phyloP scores from a whole-genome alignment of 2,888 invertebrate species.

The Ichneumon xanthorius region DNA sequence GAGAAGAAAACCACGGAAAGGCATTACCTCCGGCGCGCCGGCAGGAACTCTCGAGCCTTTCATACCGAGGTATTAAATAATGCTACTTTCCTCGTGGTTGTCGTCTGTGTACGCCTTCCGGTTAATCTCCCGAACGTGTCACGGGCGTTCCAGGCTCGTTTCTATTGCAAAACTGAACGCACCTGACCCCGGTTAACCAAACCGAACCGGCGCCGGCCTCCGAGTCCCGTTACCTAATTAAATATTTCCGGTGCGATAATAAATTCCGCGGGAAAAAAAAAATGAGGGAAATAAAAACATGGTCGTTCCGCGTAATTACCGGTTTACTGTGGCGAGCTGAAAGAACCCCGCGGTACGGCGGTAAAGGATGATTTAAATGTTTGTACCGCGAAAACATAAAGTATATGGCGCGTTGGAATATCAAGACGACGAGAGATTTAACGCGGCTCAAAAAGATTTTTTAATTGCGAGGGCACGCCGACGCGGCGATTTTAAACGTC shows the following conservation, averaged over 20 bases:
- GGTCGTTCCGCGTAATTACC: constrained; percentile 58
- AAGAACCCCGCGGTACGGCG: constrained; percentile 18
- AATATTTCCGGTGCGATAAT: constrained; percentile 75
- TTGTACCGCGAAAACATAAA: constrained; percentile 24
- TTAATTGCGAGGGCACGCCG: constrained; percentile 1
- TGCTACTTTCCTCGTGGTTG: constrained; percentile 21
- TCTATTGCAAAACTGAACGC: constrained; percentile 25
- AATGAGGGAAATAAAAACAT: constrained; percentile 26
- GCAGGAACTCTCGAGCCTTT: constrained; percentile 45
- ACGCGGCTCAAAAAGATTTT: neutral
- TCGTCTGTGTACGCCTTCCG: constrained; percentile 53
- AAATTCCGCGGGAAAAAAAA: constrained; percentile 67
- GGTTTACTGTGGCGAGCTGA: constrained; percentile 37
- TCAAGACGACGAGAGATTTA: neutral
- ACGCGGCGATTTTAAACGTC: neutral
- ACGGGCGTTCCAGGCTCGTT: constrained; percentile 33
- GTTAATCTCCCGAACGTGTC: constrained; percentile 65
- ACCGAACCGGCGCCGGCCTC: neutral
- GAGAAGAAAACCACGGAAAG: constrained; percentile 58
- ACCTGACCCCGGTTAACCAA: constrained; percentile 20
- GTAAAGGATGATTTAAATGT: constrained; percentile 49
- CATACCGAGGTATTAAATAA: constrained; percentile 15
- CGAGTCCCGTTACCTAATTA: constrained; percentile 70
- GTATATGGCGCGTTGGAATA: neutral
- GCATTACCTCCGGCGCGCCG: constrained; percentile 49